Base-by-base conservation (phyloP, 2,113 vertebrate genomes). In the Microtus richardsoni region DNA sequence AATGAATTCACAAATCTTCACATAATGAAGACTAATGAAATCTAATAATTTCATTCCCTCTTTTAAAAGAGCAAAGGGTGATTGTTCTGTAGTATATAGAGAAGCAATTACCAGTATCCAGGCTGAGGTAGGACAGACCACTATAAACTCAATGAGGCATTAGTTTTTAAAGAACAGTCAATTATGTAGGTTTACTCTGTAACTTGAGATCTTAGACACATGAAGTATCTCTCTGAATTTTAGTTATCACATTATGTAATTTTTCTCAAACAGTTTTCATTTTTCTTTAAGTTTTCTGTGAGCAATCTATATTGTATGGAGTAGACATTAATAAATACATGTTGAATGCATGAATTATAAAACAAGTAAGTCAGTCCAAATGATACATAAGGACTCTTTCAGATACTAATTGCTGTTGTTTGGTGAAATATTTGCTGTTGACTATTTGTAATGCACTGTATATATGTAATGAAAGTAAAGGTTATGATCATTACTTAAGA, bases 321-420 rank as follows among this genome's bases (percentile, higher is more conserved):
- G 22, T 12, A 95, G 33, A 44, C 41, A 89, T 62, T 88, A 71
- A 78, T 58, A 94, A 87, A 66, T 93, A 30, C 78, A 58, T 58
- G 2, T 80, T 88, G 2, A 62, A 49, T 89, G 62, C 14, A 86
- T 75, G 12, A 93, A 80, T 49, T 93, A 58, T 0, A 44, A 84
- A 79, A 91, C 16, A 84, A 95, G 39, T 54, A 89, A n/a, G 9
- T 88, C 79, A 70, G 49, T n/a, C 2, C n/a, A 62, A 14, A 30
- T 88, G 19, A 88, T 79, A 87, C 84, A 64, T 78, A 84, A 8
- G 17, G 3, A 52, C 39, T 9, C 28, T 79, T 78, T 28, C 22
- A 77, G 14, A 60, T 58, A 5, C 54, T 83, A 91, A 83, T 47
- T 91, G 70, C 36, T 70, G 5, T 73, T 84, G 91, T 66, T 93